Evolutionary conservation across 2,113 vertebrate genomes (phyloP), one percentile per base, ranked within the genome.

Genomic region (Phrynocephalus versicolor): DNA sequence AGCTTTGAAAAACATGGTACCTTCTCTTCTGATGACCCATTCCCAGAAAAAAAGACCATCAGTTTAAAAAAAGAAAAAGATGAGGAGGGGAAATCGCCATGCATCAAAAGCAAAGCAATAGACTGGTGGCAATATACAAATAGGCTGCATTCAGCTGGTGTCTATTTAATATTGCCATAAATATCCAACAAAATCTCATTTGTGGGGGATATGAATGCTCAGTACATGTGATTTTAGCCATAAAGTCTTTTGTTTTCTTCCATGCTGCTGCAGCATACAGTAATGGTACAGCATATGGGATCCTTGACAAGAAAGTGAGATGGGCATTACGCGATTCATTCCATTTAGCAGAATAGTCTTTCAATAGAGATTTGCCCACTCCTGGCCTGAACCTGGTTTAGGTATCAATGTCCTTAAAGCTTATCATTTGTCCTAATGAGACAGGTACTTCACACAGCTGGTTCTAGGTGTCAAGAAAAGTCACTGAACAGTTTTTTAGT

Each of bases 31-130:
- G 0, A 3, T 89, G 79, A 45, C 89, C 90, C 86, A 82, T 6
- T 91, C 83, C 80, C 92, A 92, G 93, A 89, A 85, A 89, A 88
- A 93, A 89, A 90, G 88, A 90, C 88, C 90, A 89, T 88, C 80
- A 67, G 45, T 51, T 85, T n/a, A n/a, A n/a, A n/a, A n/a, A n/a
- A n/a, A n/a, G n/a, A n/a, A 90, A 90, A 93, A 87, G 79, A 33
- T 51, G 45, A 51, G 55, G 87, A 30, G 33, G 35, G 33, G 78
- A 84, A 83, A 71, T 85, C 72, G 85, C 82, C 12, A 23, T 62
- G 89, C 86, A 89, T 84, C 92, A 64, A 37, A 65, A 19, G 85
- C 69, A 90, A 90, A 1, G 2, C 33, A 72, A 94, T 79, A 94
- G 92, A 89, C 94, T 92, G 51, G 77, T 15, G 92, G 91, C 60